phyloP scores from a whole-genome alignment of 2,797 vertebrate genomes.

The Discoglossus pictus region DNA sequence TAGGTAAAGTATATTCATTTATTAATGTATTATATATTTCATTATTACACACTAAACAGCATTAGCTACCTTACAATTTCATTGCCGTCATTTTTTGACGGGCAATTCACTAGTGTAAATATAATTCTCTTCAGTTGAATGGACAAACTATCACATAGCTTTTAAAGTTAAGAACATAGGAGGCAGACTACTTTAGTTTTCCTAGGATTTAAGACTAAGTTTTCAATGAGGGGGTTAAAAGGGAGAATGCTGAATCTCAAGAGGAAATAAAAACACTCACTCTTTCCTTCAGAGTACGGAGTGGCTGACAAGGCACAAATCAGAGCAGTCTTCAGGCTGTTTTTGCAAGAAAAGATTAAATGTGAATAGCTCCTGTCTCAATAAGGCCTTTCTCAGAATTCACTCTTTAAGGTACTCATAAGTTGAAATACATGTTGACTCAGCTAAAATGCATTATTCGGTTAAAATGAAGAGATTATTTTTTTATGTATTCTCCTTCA shows the following conservation, averaged over 20 bases:
- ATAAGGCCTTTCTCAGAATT: constrained; percentile 57
- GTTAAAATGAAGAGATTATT: constrained; percentile 39
- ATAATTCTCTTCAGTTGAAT: too few species aligned
- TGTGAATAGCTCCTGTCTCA: constrained; percentile 54
- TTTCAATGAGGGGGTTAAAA: constrained; percentile 26
- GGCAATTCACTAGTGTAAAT: too few species aligned
- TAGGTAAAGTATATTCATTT: too few species aligned
- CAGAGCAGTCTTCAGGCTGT: constrained; percentile 57
- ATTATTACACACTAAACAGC: too few species aligned
- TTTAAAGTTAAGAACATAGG: too few species aligned
- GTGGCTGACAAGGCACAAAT: constrained; percentile 60
- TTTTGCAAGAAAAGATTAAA: constrained; percentile 64
- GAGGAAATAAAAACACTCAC: constrained; percentile 23
- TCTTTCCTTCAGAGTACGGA: constrained; percentile 48
- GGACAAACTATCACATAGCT: too few species aligned
- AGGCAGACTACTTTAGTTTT: too few species aligned
- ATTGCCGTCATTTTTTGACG: too few species aligned
- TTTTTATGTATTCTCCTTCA: constrained; percentile 7
- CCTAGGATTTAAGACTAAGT: too few species aligned
- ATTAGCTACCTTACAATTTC: too few species aligned
- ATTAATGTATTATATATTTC: too few species aligned
- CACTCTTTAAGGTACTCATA: constrained; percentile 55
- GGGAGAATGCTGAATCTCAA: constrained; percentile 56
- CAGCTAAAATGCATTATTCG: constrained; percentile 47
- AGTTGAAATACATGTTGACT: constrained; percentile 59